A percentile compares a stretch with the other conserved stretches of the same genome.
Conservation (phyloP, 2,797 vertebrate species). For the Leptodactylus fallax region DNA sequence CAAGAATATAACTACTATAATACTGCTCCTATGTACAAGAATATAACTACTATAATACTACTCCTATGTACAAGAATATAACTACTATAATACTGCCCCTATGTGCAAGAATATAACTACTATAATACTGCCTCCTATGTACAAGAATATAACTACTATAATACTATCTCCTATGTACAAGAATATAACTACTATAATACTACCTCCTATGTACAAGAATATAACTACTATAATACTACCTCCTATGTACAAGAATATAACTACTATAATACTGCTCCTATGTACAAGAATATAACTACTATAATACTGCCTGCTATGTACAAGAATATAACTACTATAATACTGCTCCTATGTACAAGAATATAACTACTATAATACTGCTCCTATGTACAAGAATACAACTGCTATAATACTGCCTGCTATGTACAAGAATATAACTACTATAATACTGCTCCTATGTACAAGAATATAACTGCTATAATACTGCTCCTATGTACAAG, state of each 20-base stretch:
- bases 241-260: not conserved
- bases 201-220: not conserved
- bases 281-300: conserved; percentile 8
- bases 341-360: not conserved
- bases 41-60: conserved; percentile 2
- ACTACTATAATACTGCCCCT: not conserved
- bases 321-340: not conserved
- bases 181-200: too few species aligned
- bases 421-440: conserved; percentile 6
- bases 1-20: conserved; percentile 8
- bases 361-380: not conserved
- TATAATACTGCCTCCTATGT: too few species aligned
- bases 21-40: not conserved
- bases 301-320: not conserved
- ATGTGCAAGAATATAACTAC: too few species aligned
- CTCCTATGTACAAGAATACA: not conserved
- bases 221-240: not conserved
- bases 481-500: conserved; percentile 9
- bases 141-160: not conserved
- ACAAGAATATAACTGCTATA: not conserved
- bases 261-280: conserved; percentile 9
- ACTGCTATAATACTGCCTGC: not conserved
- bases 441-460: not conserved
- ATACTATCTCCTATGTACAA: not conserved
- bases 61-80: not conserved